These are phyloP conservation scores for Siniperca undulata DNA, from an alignment of 2,797 vertebrate species.

Conservation along the genomic window DNA sequence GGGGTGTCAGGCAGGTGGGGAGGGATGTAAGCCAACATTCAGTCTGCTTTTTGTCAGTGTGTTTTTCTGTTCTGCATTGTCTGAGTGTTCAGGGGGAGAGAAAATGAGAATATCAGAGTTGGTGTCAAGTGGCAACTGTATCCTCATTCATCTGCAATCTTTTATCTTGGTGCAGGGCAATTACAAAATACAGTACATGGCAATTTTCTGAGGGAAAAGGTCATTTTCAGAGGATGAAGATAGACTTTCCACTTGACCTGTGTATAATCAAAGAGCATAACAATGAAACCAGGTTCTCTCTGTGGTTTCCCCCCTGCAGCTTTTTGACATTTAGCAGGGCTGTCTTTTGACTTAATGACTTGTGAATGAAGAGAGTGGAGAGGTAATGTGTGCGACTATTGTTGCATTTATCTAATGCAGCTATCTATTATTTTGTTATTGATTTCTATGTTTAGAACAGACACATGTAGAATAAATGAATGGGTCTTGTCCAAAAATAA, in stretches of 20 bases:
- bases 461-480: constrained; percentile 15
- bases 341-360: constrained; percentile 68
- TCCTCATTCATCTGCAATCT: constrained; percentile 51
- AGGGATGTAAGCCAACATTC: constrained; percentile 55
- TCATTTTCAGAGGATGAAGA: constrained; percentile 69
- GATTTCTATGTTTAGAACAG: constrained; percentile 37
- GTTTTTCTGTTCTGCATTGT: constrained; percentile 53
- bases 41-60: constrained; percentile 64
- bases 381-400: constrained; percentile 28
- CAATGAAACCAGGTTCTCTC: constrained; percentile 65
- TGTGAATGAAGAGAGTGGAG: constrained; percentile 54
- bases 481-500: background rate
- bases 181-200: constrained; percentile 53
- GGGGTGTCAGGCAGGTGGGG: constrained; percentile 63
- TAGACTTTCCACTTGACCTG: constrained; percentile 73
- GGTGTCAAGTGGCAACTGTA: constrained; percentile 55
- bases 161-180: constrained; percentile 46
- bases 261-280: constrained; percentile 70
- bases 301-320: constrained; percentile 68
- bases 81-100: constrained; percentile 40
- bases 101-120: constrained; percentile 68
- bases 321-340: constrained; percentile 77
- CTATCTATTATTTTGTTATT: constrained; percentile 30
- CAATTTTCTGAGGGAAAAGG: constrained; percentile 64
- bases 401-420: constrained; percentile 28